These are phyloP conservation scores for Melanerpes aurifrons DNA, from an alignment of 2,113 vertebrate genomes.

Conservation along the genomic window DNA sequence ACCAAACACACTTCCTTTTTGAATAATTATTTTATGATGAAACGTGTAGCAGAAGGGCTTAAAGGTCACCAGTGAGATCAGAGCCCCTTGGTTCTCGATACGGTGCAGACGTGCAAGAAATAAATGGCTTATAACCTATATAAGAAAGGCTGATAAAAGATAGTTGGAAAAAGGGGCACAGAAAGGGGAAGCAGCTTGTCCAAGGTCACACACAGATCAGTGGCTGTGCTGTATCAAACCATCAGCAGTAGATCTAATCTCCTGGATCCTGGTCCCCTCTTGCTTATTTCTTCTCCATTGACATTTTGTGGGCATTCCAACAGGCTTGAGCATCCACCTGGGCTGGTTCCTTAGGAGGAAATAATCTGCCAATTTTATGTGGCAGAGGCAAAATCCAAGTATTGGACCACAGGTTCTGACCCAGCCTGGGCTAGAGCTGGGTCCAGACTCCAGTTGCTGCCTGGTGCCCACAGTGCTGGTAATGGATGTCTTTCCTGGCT, in stretches of 20 bases:
- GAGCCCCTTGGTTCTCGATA: background rate
- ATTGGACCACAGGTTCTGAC: background rate
- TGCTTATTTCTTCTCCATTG: accelerated
- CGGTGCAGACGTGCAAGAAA: conserved; percentile 39
- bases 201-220: background rate
- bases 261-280: background rate
- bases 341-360: background rate
- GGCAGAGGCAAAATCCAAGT: background rate
- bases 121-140: conserved; percentile 40
- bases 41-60: background rate
- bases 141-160: conserved; percentile 45
- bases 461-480: background rate
- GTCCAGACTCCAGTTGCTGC: background rate
- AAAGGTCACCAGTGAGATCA: conserved; percentile 13
- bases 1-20: conserved; percentile 14
- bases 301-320: background rate
- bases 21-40: conserved; percentile 37
- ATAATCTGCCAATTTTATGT: background rate
- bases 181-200: conserved; percentile 2
- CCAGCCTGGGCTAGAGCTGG: background rate
- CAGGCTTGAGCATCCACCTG: background rate
- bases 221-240: background rate
- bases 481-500: background rate
- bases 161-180: conserved; percentile 47
- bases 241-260: background rate